Evolutionary conservation across 2,797 vertebrate genomes (phyloP).

Genomic region (Sebastes glaucus): DNA sequence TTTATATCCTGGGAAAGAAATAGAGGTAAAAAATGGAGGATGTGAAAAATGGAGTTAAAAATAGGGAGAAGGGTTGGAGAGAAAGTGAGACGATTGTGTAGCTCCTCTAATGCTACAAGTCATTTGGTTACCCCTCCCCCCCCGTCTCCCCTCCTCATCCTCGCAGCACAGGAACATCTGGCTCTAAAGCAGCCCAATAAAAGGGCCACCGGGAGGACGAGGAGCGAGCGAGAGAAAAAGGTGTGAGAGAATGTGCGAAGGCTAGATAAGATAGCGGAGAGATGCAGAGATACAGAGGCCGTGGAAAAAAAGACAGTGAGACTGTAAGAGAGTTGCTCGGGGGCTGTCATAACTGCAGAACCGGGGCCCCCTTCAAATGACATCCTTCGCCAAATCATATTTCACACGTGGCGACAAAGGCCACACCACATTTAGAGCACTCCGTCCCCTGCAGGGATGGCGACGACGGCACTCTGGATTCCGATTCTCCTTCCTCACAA

Average conservation of each 20-base stretch:
- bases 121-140: conserved; percentile 28
- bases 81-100: not conserved
- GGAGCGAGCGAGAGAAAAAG: conserved; percentile 48
- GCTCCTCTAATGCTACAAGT: conserved; percentile 14
- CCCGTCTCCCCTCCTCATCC: not conserved
- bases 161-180: conserved; percentile 61
- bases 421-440: conserved; percentile 61
- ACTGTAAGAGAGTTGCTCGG: conserved; percentile 45
- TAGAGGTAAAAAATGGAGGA: conserved; percentile 1
- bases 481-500: conserved; percentile 44
- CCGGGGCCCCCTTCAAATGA: conserved; percentile 64
- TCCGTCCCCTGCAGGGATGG: conserved; percentile 55
- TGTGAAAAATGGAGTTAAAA: conserved; percentile 21
- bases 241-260: conserved; percentile 66
- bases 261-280: conserved; percentile 45
- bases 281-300: conserved; percentile 43
- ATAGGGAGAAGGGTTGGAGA: conserved; percentile 22
- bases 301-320: conserved; percentile 27
- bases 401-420: conserved; percentile 70
- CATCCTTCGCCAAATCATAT: conserved; percentile 74
- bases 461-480: conserved; percentile 19
- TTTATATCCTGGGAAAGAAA: conserved; percentile 19
- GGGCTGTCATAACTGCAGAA: conserved; percentile 72
- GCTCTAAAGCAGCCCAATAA: conserved; percentile 69
- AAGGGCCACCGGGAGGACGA: conserved; percentile 52